phyloP scores from a whole-genome alignment of 2,888 invertebrate genomes.

The Trachelus troglodyta region DNA sequence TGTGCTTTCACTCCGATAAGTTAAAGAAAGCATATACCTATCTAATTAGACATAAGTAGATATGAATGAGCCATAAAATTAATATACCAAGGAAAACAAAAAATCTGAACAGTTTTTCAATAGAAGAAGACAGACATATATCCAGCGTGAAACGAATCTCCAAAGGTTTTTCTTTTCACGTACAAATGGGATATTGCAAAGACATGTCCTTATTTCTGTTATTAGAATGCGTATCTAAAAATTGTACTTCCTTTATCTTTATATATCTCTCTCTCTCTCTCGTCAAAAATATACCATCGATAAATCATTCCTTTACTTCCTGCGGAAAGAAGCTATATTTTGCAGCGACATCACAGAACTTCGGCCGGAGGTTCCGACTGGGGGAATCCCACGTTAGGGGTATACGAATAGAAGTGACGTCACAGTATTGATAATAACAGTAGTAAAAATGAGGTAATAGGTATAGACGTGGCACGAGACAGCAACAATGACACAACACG shows the following conservation, averaged over 20 bases:
- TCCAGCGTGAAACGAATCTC: neutral
- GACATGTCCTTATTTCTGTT: neutral
- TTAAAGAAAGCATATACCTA: neutral
- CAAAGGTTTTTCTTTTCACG: neutral
- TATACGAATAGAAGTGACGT: neutral
- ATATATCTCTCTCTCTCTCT: neutral
- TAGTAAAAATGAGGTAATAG: neutral
- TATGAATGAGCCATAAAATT: neutral
- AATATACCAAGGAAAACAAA: neutral
- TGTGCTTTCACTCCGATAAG: neutral
- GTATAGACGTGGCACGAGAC: neutral
- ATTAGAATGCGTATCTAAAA: neutral
- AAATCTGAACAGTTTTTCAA: neutral
- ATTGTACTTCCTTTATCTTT: neutral
- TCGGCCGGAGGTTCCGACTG: neutral
- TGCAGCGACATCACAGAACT: neutral
- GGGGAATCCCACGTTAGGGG: neutral
- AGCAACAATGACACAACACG: neutral
- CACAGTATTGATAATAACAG: neutral
- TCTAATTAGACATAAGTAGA: neutral
- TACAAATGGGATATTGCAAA: neutral
- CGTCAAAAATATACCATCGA: neutral
- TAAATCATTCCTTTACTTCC: neutral
- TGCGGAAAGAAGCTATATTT: neutral
- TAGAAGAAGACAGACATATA: neutral